phyloP scores from a whole-genome alignment of 2,113 vertebrate species.

The Myrmophylax atrothorax region DNA sequence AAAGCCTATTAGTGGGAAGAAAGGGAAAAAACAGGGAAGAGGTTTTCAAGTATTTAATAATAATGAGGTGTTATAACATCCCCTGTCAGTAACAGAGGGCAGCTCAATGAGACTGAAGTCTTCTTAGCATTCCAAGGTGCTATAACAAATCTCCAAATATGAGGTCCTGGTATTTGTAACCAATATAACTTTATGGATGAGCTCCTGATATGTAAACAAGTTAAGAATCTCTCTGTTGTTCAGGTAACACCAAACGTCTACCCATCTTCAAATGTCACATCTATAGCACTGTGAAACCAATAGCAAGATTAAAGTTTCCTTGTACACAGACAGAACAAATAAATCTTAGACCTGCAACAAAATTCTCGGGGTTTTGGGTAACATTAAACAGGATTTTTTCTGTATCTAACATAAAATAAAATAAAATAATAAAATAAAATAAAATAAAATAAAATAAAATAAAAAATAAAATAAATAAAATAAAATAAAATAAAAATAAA shows the following conservation, averaged over 20 bases:
- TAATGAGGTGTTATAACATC: not conserved
- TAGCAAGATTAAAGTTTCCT: not conserved
- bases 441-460: no score
- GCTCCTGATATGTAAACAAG: not conserved
- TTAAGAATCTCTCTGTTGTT: not conserved
- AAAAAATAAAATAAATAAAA: no score
- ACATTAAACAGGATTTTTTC: not conserved
- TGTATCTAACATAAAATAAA: not conserved
- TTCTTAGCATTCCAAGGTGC: not conserved
- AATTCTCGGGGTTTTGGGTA: not conserved
- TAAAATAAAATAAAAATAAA: not conserved
- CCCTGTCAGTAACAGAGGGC: fast-evolving
- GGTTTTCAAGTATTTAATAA: not conserved
- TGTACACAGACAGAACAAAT: not conserved
- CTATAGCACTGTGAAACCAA: not conserved
- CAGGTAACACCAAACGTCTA: not conserved
- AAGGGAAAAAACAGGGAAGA: not conserved
- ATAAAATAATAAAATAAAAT: no score
- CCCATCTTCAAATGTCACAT: not conserved
- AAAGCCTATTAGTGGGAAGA: not conserved
- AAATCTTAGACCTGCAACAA: not conserved
- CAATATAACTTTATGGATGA: not conserved
- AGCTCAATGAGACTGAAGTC: not conserved
- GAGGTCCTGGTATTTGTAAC: not conserved
- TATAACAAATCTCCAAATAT: not conserved